Evolutionary conservation across 2,797 vertebrate species (phyloP), one percentile per base, ranked within the genome.

Genomic region (Xenops minutus): DNA sequence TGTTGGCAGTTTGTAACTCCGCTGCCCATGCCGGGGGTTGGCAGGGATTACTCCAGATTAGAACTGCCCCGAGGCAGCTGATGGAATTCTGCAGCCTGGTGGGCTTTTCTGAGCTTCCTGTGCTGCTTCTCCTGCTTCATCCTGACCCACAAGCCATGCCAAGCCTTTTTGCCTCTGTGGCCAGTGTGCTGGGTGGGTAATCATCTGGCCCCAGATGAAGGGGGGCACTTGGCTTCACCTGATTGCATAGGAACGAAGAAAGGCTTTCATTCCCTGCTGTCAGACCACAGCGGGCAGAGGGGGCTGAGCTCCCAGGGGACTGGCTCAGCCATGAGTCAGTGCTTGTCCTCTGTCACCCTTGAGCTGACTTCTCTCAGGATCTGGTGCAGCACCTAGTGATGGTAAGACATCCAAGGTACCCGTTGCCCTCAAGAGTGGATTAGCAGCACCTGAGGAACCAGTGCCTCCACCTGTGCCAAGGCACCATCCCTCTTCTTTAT

Each of bases 131-230:
- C 17, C 48, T 81, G 34, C 59, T 76, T 32, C 26, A 23, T 88
- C 44, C 83, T 0, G 0, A 95, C 49, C 5, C 4, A 49, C 69
- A 36, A 52, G 48, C 85, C 3, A 2, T 37, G 51, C 37, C 2
- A 2, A 24, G n/a, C 68, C 56, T 72, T 71, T 85, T 80, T 0
- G 1, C 52, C 59, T 88, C 44, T 0, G 0, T 62, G 51, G 46
- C 49, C 59, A 18, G 48, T 7, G 7, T 79, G 52, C 71, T 14
- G 11, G 9, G 34, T 88, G 55, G 12, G 37, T 32, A 23, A 23
- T 37, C 52, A 46, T 24, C 78, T 68, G 44, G 37, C 51, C 68
- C 29, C 32, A 19, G 43, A 19, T 46, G 63, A 23, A 32, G 21
- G 11, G 43, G 32, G 16, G 32, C 32, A 34, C n/a, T 32, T 26